phyloP scores from a whole-genome alignment of 2,888 invertebrate genomes.

The Limnephilus marmoratus region DNA sequence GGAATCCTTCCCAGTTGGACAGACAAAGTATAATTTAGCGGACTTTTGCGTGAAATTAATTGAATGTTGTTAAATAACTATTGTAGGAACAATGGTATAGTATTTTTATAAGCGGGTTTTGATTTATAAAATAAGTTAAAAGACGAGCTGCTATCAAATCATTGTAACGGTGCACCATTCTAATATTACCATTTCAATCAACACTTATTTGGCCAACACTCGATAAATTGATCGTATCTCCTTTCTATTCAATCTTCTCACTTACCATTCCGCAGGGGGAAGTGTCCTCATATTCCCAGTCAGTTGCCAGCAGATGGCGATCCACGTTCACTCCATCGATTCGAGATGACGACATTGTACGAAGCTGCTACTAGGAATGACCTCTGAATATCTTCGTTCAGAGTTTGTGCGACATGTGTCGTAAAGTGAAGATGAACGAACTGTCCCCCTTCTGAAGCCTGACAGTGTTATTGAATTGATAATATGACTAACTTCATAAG shows the following conservation, averaged over 20 bases:
- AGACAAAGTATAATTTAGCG: too few relatives aligned
- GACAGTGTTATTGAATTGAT: background rate
- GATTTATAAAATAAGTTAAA: too few relatives aligned
- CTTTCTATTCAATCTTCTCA: background rate
- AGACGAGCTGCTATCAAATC: too few relatives aligned
- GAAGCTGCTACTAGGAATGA: background rate
- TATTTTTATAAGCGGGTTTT: too few relatives aligned
- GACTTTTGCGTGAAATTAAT: too few relatives aligned
- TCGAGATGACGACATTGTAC: background rate
- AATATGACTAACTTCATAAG: background rate
- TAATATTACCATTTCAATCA: background rate
- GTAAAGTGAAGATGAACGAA: background rate
- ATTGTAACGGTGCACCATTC: background rate
- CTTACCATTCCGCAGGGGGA: background rate
- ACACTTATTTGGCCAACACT: background rate
- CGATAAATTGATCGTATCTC: background rate
- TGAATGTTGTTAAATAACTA: too few relatives aligned
- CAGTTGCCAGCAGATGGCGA: background rate
- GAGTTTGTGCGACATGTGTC: background rate
- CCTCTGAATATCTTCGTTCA: background rate
- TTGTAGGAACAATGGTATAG: too few relatives aligned
- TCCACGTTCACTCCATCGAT: background rate
- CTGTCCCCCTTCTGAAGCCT: background rate
- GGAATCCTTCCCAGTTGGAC: too few relatives aligned
- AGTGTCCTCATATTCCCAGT: background rate